Base-by-base conservation (phyloP, 2,797 vertebrate genomes). In the Thunnus albacares region DNA sequence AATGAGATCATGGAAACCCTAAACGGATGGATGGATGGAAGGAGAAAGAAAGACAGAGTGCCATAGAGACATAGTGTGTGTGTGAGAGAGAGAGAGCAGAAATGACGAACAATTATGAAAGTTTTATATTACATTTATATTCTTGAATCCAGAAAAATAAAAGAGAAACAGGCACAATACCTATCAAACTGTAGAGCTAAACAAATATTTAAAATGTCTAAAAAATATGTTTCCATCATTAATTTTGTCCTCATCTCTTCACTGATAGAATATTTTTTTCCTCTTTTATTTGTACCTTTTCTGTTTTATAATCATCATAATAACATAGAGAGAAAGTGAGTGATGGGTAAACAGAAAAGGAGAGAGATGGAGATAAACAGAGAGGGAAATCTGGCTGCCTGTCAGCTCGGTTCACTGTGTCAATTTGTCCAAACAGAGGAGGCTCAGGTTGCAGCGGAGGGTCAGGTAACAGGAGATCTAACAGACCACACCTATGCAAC, bases 1-100 rank as follows among this genome's bases (percentile, higher is more conserved):
- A 97, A 97, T 97, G 96, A 96, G 96, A 96, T 96, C 94, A 96
- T 90, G 92, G 97, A 96, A 98, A 97, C 97, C 95, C 90, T 96
- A 97, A 96, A 96, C 96, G 95, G 94, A 89, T 90, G 81, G 87
- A 84, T 62, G 28, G 53, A 80, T 61, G 41, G 45, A 80, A 14
- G 24, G 53, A 79, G 22, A 15, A 12, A 28, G 69, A 68, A 14
- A 70, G 65, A 62, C 2, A 20, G 71, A 79, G 45, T 1, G n/a
- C 51, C 18, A 66, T 3, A 55, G 28, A 57, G 35, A 65, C 3
- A 47, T 15, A 47, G 3, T 52, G 58, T 57, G 6, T 33, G 6
- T 11, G 24, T 24, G 41, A 58, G n/a, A n/a, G 47, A 45, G n/a
- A 52, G 20, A 52, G 26, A 14, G 49, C 41, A 53, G 3, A 45